A percentile compares a stretch with the other conserved stretches of the same genome.
Conservation (phyloP, 2,888 invertebrate genomes). For the Schrankia costaestrigalis region DNA sequence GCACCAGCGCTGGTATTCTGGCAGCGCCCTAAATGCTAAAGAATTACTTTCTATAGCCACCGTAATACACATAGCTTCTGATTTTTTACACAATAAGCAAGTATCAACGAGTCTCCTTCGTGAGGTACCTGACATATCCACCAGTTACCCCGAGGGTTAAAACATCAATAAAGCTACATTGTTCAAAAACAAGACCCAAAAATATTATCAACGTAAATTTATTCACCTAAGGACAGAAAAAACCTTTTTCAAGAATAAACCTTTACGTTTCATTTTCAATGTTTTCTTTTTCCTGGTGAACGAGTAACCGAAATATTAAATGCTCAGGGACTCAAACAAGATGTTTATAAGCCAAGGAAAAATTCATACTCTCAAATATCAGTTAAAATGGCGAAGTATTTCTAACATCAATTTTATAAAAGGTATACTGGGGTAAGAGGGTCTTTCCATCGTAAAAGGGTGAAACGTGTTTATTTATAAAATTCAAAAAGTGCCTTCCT, state of each 20-base stretch:
- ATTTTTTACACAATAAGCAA: too few species aligned
- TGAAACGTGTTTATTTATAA: conserved; percentile 30
- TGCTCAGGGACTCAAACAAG: not conserved
- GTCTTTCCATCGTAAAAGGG: conserved; percentile 25
- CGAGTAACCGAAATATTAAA: conserved; percentile 2
- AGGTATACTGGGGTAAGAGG: conserved; percentile 13
- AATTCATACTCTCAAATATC: conserved; percentile 1
- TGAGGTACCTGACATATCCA: too few species aligned
- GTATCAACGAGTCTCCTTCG: not conserved
- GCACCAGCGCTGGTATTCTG: too few species aligned
- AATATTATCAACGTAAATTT: conserved; percentile 3
- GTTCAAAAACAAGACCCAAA: not conserved
- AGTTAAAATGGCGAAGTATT: conserved; percentile 10
- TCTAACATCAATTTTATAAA: conserved; percentile 20
- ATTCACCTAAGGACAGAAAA: conserved; percentile 2
- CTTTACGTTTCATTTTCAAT: conserved; percentile 3
- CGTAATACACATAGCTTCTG: too few species aligned
- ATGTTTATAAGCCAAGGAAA: conserved; percentile 11
- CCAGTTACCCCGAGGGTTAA: too few species aligned
- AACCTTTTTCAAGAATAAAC: conserved; percentile 1
- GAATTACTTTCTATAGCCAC: too few species aligned
- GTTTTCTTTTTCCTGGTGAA: conserved; percentile 3
- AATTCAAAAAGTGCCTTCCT: conserved; percentile 19
- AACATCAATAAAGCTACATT: not conserved
- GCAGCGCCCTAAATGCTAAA: too few species aligned